A percentile compares a stretch with the other conserved stretches of the same genome.
Conservation (phyloP, 2,888 invertebrate genomes). For the Asteroscopus sphinx region DNA sequence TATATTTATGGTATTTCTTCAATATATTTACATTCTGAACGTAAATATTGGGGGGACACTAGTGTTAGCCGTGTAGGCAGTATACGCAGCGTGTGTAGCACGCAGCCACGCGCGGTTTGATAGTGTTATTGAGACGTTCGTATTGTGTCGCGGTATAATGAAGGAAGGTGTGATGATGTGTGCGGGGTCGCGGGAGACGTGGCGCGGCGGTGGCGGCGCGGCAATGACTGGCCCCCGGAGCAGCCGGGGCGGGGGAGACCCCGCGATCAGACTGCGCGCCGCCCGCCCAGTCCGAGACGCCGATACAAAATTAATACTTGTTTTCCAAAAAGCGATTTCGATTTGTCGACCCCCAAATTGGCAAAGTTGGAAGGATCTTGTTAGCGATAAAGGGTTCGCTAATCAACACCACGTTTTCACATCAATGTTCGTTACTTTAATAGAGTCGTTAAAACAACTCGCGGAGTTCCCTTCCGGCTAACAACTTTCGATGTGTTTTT, state of each 20-base stretch:
- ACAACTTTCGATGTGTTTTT: slow-evolving; percentile 34
- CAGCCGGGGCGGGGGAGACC: slow-evolving; percentile 78
- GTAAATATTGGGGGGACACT: slow-evolving; percentile 47
- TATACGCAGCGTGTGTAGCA: slow-evolving; percentile 44
- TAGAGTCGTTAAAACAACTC: slow-evolving; percentile 59
- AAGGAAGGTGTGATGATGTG: slow-evolving; percentile 65
- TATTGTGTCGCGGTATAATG: slow-evolving; percentile 71
- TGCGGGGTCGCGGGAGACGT: slow-evolving; percentile 65
- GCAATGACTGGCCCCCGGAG: slow-evolving; percentile 68
- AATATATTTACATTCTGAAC: slow-evolving; percentile 59
- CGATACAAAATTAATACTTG: slow-evolving; percentile 90
- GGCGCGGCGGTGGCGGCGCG: slow-evolving; percentile 74
- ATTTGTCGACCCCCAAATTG: slow-evolving; percentile 87
- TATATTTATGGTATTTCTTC: slow-evolving; percentile 68
- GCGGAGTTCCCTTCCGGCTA: slow-evolving; percentile 40
- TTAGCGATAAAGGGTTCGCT: slow-evolving; percentile 87
- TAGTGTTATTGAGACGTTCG: slow-evolving; percentile 63
- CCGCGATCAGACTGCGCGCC: slow-evolving; percentile 79
- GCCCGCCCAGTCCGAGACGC: slow-evolving; percentile 74
- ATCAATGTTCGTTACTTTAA: slow-evolving; percentile 65
- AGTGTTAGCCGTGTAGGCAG: too few species aligned
- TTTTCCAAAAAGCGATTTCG: slow-evolving; percentile 89
- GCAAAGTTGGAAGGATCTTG: slow-evolving; percentile 87
- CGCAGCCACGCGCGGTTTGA: slow-evolving; percentile 55
- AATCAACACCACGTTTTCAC: slow-evolving; percentile 75